Percentiles rank a stretch among this genome's conserved stretches.
Conservation (phyloP, 2,113 vertebrate species). For the Trinectes maculatus region DNA sequence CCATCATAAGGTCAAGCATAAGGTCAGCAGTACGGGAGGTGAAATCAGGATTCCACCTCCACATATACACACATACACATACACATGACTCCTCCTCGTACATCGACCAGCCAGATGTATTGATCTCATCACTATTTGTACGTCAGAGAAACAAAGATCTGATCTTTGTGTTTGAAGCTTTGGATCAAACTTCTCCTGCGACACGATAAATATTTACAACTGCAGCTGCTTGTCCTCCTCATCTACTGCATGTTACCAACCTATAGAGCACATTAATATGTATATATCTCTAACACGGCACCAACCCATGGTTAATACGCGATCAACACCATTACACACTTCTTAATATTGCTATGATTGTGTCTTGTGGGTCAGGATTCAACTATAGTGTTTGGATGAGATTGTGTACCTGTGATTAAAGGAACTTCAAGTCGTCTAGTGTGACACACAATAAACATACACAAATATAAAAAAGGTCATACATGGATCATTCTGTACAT, state of each 20-base stretch:
- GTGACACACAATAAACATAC: constrained; percentile 32
- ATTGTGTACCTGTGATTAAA: constrained; percentile 6
- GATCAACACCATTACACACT: constrained; percentile 7
- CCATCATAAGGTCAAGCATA: constrained; percentile 1
- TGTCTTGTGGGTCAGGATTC: not conserved
- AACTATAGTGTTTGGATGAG: constrained; percentile 23
- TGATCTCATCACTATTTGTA: constrained; percentile 23
- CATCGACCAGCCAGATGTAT: not conserved
- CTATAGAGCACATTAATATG: no score
- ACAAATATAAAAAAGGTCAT: constrained; percentile 21
- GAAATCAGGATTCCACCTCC: not conserved
- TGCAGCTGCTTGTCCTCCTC: not conserved
- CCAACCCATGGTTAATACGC: not conserved
- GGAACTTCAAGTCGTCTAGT: not conserved
- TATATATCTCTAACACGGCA: no score
- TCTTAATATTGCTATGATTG: constrained; percentile 7
- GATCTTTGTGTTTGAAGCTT: constrained; percentile 19
- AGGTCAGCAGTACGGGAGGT: not conserved
- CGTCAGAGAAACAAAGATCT: not conserved
- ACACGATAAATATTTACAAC: constrained; percentile 30
- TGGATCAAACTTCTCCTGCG: constrained; percentile 2
- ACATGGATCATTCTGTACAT: constrained; percentile 54
- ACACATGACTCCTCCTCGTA: not conserved
- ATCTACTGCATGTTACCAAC: no score
- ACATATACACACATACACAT: not conserved